Conservation (phyloP, 2,888 invertebrate species). For the Plagodis pulveraria region DNA sequence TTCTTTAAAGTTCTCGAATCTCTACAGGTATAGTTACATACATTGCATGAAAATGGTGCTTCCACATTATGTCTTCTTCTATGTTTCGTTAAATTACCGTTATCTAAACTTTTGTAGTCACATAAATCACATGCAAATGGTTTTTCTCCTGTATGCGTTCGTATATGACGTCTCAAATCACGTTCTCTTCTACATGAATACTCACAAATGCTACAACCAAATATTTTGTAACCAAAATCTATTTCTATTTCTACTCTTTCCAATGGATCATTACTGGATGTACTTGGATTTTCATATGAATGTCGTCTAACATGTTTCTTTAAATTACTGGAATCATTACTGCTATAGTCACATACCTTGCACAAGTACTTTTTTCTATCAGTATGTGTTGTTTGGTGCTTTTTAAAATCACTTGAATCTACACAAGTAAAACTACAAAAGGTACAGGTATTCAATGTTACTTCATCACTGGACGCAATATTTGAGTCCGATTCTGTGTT, state of each 20-base stretch:
- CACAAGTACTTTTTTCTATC: conserved; percentile 16
- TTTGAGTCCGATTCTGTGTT: conserved; percentile 2
- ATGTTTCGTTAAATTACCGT: conserved; percentile 23
- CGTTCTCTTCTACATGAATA: conserved; percentile 14
- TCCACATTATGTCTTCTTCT: conserved; percentile 19
- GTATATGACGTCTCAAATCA: conserved; percentile 17
- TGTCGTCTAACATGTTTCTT: conserved; percentile 16
- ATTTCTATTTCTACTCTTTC: background rate
- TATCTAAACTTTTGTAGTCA: conserved; percentile 18
- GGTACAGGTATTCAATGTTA: conserved; percentile 7
- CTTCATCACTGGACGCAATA: background rate
- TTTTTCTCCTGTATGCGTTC: conserved; percentile 18
- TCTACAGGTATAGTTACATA: conserved; percentile 17
- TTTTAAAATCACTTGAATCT: conserved; percentile 11
- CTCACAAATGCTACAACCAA: conserved; percentile 9
- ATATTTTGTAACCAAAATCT: conserved; percentile 5
- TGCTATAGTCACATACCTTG: conserved; percentile 8
- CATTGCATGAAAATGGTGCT: conserved; percentile 13
- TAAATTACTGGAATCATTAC: conserved; percentile 16
- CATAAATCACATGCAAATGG: conserved; percentile 11
- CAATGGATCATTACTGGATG: background rate
- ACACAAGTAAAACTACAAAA: conserved; percentile 6
- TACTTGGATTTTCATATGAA: background rate
- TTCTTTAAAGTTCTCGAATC: conserved; percentile 24
- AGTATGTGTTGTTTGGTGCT: conserved; percentile 13